These are phyloP conservation scores for Holacanthus passer DNA, from an alignment of 2,113 vertebrate genomes.

Conservation along the genomic window DNA sequence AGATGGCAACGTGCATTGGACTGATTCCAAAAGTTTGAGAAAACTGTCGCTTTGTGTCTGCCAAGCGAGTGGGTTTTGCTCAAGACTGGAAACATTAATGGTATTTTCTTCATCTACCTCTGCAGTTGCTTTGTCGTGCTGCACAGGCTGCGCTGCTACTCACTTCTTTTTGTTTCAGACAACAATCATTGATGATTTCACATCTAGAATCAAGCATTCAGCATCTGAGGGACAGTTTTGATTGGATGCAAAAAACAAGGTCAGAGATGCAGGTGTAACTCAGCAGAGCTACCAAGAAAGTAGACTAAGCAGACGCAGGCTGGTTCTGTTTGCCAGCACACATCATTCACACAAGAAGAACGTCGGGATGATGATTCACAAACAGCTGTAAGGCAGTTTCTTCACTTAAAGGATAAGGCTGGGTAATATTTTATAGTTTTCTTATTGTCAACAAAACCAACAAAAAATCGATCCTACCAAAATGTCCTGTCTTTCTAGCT, in stretches of 20 bases:
- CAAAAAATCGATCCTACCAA: neutral
- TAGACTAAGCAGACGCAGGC: neutral
- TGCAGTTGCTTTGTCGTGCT: conserved; percentile 19
- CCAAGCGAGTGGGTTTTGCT: conserved; percentile 47
- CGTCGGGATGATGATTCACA: neutral
- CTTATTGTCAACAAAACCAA: neutral
- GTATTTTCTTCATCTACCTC: conserved; percentile 35
- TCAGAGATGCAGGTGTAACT: conserved; percentile 14
- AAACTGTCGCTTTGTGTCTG: conserved; percentile 21
- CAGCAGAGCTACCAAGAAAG: neutral
- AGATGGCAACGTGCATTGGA: conserved; percentile 57
- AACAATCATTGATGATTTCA: conserved; percentile 13
- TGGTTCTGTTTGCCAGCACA: neutral
- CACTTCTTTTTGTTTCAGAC: neutral
- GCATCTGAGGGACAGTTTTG: conserved; percentile 11
- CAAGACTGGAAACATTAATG: conserved; percentile 26
- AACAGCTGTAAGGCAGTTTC: neutral
- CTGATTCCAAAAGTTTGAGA: conserved; percentile 29
- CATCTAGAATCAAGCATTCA: conserved; percentile 15
- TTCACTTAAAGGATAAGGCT: neutral
- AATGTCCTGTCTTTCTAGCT: neutral
- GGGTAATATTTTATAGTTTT: neutral
- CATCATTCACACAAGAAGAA: neutral
- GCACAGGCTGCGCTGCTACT: neutral
- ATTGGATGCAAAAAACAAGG: conserved; percentile 13